Percentiles rank a stretch among this genome's conserved stretches.
These are phyloP conservation scores for Squalus acanthias DNA, from an alignment of 2,797 vertebrate genomes.

Conservation along the genomic window DNA sequence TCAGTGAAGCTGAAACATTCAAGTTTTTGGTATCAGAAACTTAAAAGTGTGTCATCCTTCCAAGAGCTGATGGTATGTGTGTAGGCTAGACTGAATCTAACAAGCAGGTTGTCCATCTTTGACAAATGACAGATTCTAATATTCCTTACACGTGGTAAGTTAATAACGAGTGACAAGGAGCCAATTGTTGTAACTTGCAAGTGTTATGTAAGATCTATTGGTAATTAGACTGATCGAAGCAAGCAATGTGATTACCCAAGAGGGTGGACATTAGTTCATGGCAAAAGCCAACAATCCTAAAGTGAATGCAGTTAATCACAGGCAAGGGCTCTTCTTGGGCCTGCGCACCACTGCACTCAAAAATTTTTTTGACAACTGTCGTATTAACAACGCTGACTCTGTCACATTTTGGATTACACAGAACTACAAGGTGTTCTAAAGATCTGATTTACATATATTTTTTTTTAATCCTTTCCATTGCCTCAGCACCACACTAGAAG, in stretches of 20 bases:
- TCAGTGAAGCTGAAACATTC: background rate
- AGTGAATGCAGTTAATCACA: background rate
- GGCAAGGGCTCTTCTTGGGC: no score
- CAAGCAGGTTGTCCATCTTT: background rate
- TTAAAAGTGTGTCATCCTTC: background rate
- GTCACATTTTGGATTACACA: background rate
- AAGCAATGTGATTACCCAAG: background rate
- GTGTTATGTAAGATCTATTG: background rate
- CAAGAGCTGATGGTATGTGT: background rate
- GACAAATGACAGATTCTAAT: background rate
- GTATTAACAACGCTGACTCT: background rate
- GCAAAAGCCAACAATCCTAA: background rate
- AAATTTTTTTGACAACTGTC: background rate
- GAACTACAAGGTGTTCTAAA: background rate
- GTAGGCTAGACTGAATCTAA: background rate
- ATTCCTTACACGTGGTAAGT: background rate
- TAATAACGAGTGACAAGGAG: background rate
- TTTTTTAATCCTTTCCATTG: background rate
- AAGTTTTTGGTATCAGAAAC: background rate
- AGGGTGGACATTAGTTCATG: background rate
- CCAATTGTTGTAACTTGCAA: background rate
- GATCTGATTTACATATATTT: background rate
- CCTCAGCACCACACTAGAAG: background rate
- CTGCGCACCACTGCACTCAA: background rate
- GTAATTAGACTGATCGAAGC: background rate